Conservation (phyloP, 2,113 vertebrate genomes). For the Cairina moschata region DNA sequence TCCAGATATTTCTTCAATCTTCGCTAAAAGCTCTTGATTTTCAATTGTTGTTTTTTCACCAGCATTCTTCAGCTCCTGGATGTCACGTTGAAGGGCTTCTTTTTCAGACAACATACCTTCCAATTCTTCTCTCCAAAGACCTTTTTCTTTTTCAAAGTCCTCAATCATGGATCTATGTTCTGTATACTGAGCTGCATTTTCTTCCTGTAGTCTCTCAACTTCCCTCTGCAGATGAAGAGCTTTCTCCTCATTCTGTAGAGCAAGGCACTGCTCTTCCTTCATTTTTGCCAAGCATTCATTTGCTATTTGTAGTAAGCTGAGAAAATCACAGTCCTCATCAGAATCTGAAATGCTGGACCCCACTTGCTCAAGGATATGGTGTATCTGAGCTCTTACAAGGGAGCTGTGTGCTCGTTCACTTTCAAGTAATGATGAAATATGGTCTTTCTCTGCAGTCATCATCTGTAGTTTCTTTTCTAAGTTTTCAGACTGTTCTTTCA, state of each 20-base stretch:
- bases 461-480: slow-evolving; percentile 71
- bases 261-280: slow-evolving; percentile 68
- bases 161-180: slow-evolving; percentile 79
- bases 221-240: slow-evolving; percentile 69
- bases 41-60: slow-evolving; percentile 82
- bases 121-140: slow-evolving; percentile 78
- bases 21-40: slow-evolving; percentile 80
- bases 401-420: slow-evolving; percentile 63
- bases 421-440: slow-evolving; percentile 61
- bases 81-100: slow-evolving; percentile 81
- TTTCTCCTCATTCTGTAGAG: slow-evolving; percentile 70
- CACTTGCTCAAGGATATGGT: slow-evolving; percentile 64
- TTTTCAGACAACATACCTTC: slow-evolving; percentile 81
- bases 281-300: slow-evolving; percentile 67
- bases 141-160: slow-evolving; percentile 82
- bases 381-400: slow-evolving; percentile 67
- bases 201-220: slow-evolving; percentile 75
- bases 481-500: slow-evolving; percentile 62
- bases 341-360: slow-evolving; percentile 34
- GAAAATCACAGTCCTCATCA: slow-evolving; percentile 60
- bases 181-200: slow-evolving; percentile 53
- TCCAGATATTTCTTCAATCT: slow-evolving; percentile 70
- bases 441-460: slow-evolving; percentile 67
- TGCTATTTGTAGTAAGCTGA: slow-evolving; percentile 65
- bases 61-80: slow-evolving; percentile 81